phyloP scores from a whole-genome alignment of 2,888 invertebrate species.

The Tillus elongatus region DNA sequence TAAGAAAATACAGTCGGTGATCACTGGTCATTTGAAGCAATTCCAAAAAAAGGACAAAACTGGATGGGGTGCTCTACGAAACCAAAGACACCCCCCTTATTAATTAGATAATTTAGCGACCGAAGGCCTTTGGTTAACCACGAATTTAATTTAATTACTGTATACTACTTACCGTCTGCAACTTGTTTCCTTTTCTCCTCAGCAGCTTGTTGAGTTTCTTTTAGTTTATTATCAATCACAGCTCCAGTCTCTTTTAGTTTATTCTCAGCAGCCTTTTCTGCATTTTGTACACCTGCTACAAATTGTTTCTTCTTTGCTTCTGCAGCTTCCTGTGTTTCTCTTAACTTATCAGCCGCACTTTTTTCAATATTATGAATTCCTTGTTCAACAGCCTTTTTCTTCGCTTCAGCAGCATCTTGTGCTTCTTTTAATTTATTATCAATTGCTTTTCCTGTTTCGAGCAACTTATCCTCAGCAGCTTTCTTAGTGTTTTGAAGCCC shows the following conservation, averaged over 20 bases:
- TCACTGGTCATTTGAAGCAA: too few relatives aligned
- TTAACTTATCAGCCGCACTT: not conserved
- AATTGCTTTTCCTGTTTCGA: conserved; percentile 13
- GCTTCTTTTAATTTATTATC: conserved; percentile 34
- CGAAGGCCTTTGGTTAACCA: too few relatives aligned
- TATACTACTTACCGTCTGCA: too few relatives aligned
- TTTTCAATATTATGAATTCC: conserved; percentile 8
- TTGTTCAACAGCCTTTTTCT: conserved; percentile 8
- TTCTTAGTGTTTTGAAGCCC: not conserved
- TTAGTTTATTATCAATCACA: conserved; percentile 18
- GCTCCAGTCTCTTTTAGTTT: conserved; percentile 25
- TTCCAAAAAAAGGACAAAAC: too few relatives aligned
- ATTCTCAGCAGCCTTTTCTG: conserved; percentile 37
- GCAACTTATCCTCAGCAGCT: conserved; percentile 1
- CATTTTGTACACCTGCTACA: conserved; percentile 32
- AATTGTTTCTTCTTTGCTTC: conserved; percentile 46
- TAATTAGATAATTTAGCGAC: too few relatives aligned
- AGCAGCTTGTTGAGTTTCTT: too few relatives aligned
- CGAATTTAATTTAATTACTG: too few relatives aligned
- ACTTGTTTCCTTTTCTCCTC: too few relatives aligned
- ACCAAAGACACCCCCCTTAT: too few relatives aligned
- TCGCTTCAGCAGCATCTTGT: conserved; percentile 36
- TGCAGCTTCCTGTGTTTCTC: conserved; percentile 39
- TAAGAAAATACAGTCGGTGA: too few relatives aligned
- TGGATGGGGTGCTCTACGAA: too few relatives aligned